phyloP scores from a whole-genome alignment of 1,140 invertebrate genomes.

The Ceratina australensis region DNA sequence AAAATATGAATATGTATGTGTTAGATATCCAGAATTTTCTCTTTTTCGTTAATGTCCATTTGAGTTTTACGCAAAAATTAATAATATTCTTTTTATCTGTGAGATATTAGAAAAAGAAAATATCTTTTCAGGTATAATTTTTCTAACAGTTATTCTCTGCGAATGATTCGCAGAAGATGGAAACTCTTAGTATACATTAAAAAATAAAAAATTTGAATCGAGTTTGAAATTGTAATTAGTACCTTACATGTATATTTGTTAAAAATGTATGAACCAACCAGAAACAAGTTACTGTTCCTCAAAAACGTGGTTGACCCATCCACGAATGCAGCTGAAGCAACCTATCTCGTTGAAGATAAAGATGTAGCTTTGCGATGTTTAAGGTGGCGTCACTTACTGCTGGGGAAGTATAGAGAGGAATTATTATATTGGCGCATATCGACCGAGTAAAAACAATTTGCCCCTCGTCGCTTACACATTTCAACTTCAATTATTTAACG shows the following conservation, averaged over 20 bases:
- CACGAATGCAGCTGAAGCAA: conserved; percentile 25
- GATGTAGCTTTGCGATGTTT: conserved; percentile 18
- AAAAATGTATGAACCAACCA: neutral
- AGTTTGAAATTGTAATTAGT: neutral
- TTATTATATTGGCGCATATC: conserved; percentile 68
- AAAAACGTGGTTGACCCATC: neutral
- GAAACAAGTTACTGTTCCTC: neutral
- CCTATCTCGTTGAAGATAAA: conserved; percentile 36
- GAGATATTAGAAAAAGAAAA: too few species aligned
- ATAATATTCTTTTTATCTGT: too few species aligned
- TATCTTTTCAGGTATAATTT: too few species aligned
- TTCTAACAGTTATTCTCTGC: too few species aligned
- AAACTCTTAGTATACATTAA: too few species aligned
- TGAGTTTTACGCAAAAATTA: too few species aligned
- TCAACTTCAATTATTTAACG: conserved; percentile 24
- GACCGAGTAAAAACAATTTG: conserved; percentile 72
- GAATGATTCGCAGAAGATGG: too few species aligned
- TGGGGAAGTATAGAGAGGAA: conserved; percentile 63
- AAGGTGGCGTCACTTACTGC: conserved; percentile 65
- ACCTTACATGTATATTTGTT: neutral
- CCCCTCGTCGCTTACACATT: conserved; percentile 22
- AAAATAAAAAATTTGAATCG: too few species aligned
- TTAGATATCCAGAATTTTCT: too few species aligned
- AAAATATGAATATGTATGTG: too few species aligned
- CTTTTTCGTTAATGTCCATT: too few species aligned